A percentile compares a stretch with the other conserved stretches of the same genome.
Conservation (phyloP, 2,888 invertebrate genomes). For the Xestia sexstrigata region DNA sequence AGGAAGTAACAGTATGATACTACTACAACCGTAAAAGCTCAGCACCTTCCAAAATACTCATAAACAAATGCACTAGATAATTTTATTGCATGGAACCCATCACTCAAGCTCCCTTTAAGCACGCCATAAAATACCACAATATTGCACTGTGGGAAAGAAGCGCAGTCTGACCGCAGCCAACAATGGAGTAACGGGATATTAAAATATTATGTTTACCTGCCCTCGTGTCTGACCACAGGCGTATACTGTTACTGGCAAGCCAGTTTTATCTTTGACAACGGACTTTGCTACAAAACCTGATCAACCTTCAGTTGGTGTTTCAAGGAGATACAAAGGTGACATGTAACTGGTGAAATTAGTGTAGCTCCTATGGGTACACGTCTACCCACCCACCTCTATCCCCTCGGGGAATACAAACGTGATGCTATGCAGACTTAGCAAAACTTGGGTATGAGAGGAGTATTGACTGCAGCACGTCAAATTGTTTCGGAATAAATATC, state of each 20-base stretch:
- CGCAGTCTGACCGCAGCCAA: slow-evolving; percentile 54
- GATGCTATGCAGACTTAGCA: neutral
- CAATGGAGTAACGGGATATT: slow-evolving; percentile 63
- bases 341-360: neutral
- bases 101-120: slow-evolving; percentile 14
- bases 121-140: slow-evolving; percentile 45
- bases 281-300: slow-evolving; percentile 13
- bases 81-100: slow-evolving; percentile 13
- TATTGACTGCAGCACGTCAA: neutral
- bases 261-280: slow-evolving; percentile 34
- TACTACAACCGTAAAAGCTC: neutral
- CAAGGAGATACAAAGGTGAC: neutral
- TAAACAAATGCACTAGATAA: slow-evolving; percentile 4
- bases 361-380: neutral
- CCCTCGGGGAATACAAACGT: neutral
- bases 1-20: neutral
- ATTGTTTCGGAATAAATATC: neutral
- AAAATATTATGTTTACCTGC: slow-evolving; percentile 58
- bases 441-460: neutral
- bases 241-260: slow-evolving; percentile 55
- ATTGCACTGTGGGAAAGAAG: slow-evolving; percentile 59
- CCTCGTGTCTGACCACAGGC: slow-evolving; percentile 52
- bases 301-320: neutral
- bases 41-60: neutral
- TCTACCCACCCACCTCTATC: neutral